phyloP scores from a whole-genome alignment of 2,888 invertebrate species.

The Idaea dimidiata region DNA sequence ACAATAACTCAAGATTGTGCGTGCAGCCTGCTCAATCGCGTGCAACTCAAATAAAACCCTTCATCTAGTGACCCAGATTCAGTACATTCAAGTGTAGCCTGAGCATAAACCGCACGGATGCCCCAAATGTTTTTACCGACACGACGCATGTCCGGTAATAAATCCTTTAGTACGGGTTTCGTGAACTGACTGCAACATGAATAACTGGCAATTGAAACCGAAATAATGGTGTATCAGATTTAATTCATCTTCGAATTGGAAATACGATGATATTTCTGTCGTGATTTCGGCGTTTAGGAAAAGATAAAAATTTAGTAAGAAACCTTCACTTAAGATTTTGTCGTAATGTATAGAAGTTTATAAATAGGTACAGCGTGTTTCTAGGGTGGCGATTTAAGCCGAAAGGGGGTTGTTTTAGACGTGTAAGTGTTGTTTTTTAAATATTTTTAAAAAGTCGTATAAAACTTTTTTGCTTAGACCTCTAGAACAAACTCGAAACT shows the following conservation, averaged over 20 bases:
- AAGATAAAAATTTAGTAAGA: too few species aligned
- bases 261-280: not conserved
- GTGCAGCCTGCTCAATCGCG: not conserved
- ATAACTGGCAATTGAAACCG: conserved; percentile 25
- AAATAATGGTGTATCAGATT: conserved; percentile 26
- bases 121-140: conserved; percentile 22
- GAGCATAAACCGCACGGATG: conserved; percentile 10
- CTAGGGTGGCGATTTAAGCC: too few species aligned
- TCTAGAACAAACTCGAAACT: too few species aligned
- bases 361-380: too few species aligned
- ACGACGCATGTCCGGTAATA: conserved; percentile 18
- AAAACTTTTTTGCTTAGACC: too few species aligned
- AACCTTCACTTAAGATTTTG: too few species aligned
- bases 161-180: conserved; percentile 22
- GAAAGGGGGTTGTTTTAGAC: too few species aligned
- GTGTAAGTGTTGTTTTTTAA: too few species aligned
- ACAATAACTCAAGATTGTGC: too few species aligned
- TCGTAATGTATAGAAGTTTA: too few species aligned
- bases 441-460: too few species aligned
- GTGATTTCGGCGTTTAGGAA: not conserved
- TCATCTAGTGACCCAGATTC: not conserved
- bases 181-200: conserved; percentile 23
- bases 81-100: not conserved
- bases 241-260: conserved; percentile 15
- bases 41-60: not conserved